Conservation (phyloP, 2,113 vertebrate species). For the Gopherus evgoodei region DNA sequence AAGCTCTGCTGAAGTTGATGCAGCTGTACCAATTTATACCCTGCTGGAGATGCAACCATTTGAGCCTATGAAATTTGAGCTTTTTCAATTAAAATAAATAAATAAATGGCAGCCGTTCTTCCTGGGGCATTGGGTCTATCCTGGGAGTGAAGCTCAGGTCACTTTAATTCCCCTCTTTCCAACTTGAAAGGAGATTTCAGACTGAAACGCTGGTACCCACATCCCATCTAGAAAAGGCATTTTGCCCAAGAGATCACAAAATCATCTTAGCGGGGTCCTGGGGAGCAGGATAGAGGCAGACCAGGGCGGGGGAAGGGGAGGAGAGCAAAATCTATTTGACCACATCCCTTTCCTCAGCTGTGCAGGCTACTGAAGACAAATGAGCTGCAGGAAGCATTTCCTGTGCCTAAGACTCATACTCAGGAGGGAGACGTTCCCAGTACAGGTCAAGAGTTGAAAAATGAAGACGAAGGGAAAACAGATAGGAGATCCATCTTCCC, state of each 20-base stretch:
- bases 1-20: neutral
- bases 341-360: conserved; percentile 11
- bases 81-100: fast-evolving
- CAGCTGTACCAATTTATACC: too few relatives aligned
- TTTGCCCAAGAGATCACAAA: neutral
- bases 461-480: conserved; percentile 41
- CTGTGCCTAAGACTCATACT: conserved; percentile 10
- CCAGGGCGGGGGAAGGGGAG: neutral
- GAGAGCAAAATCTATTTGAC: neutral
- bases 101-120: fast-evolving
- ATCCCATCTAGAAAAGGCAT: fast-evolving
- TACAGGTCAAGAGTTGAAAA: conserved; percentile 65
- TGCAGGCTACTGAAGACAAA: neutral
- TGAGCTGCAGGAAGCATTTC: conserved; percentile 57
- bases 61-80: neutral
- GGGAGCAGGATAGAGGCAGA: neutral
- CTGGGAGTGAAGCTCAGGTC: fast-evolving
- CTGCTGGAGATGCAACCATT: neutral
- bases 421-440: conserved; percentile 18
- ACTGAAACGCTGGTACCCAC: fast-evolving
- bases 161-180: neutral
- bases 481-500: conserved; percentile 63
- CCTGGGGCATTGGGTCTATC: fast-evolving
- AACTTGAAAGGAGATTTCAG: neutral
- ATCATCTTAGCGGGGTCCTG: fast-evolving